phyloP scores from a whole-genome alignment of 53 echinoderm and acorn worm species.

The Echinarachnius parma region DNA sequence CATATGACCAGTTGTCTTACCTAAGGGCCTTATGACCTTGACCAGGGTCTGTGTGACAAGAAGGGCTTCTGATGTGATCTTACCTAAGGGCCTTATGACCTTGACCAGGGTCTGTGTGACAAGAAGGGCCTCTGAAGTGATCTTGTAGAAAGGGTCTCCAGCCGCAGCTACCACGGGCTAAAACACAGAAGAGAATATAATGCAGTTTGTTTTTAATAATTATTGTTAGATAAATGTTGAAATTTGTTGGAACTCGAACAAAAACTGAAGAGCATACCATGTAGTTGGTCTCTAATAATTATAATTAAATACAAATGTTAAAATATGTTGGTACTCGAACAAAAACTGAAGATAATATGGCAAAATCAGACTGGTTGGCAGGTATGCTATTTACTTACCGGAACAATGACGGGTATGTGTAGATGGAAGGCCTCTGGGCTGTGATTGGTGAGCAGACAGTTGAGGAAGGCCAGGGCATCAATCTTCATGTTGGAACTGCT shows the following conservation, averaged over 20 bases:
- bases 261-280: too few species aligned
- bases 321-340: too few species aligned
- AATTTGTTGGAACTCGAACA: too few species aligned
- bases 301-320: too few species aligned
- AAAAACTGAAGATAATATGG: too few species aligned
- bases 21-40: constrained; percentile 91
- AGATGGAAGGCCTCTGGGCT: constrained; percentile 89
- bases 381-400: too few species aligned
- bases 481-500: constrained; percentile 99
- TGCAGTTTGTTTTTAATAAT: too few species aligned
- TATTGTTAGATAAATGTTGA: too few species aligned
- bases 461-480: constrained; percentile 90
- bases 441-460: constrained; percentile 87
- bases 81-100: constrained; percentile 96
- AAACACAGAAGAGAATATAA: constrained; percentile 1
- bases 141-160: constrained; percentile 97
- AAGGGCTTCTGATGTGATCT: constrained; percentile 96
- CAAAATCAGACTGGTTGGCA: too few species aligned
- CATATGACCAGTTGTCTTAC: too few species aligned
- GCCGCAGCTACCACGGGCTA: constrained; percentile 92
- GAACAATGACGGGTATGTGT: constrained; percentile 75
- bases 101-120: constrained; percentile 97
- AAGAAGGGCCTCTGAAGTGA: constrained; percentile 89
- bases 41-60: constrained; percentile 94
- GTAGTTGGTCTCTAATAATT: too few species aligned